Base-by-base conservation (phyloP, 2,113 vertebrate genomes). In the Uropsilus gracilis region DNA sequence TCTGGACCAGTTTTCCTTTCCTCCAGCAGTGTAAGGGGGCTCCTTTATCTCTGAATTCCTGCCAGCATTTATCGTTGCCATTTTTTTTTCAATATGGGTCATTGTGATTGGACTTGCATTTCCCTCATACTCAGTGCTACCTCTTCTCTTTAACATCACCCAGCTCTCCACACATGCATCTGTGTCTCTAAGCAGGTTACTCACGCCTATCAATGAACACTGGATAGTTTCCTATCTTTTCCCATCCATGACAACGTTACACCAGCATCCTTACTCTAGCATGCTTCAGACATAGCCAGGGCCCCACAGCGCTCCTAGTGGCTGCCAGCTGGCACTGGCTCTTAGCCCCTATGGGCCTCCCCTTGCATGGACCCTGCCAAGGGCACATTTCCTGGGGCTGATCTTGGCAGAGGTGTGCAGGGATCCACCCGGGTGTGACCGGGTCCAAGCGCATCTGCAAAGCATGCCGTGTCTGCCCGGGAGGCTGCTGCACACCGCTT, bases 351-450 rank as follows among this genome's bases (percentile, higher is more conserved):
- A 1, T 13, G 2, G 24, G 0, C 83, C 14, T 16, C 13, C 66
- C 30, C 64, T 11, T 86, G 30, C 37, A 1, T 9, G 4, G 63
- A 32, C 16, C 9, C 46, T 50, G 24, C 13, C 8, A 2, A 55
- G 17, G 2, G 16, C 17, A 22, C 22, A n/a, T n/a, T n/a, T 42
- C 71, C 32, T 0, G 6, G 26, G 57, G 77, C 63, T 68, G 53
- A 39, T 59, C 73, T 93, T 90, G 78, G 91, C 63, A 69, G 73
- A 61, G 50, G n/a, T 59, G 64, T 42, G 9, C 22, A 5, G 48
- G n/a, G n/a, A n/a, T n/a, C n/a, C 48, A 14, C 48, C 11, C 48
- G 48, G 48, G 48, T 14, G 48, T 14, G 48, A 3, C 2, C 16
- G 50, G 50, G 50, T 53, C 3, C 48, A 17, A 4, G 50, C 16